These are phyloP conservation scores for Eubasilissa regina DNA, from an alignment of 1,140 invertebrate genomes.

Conservation along the genomic window DNA sequence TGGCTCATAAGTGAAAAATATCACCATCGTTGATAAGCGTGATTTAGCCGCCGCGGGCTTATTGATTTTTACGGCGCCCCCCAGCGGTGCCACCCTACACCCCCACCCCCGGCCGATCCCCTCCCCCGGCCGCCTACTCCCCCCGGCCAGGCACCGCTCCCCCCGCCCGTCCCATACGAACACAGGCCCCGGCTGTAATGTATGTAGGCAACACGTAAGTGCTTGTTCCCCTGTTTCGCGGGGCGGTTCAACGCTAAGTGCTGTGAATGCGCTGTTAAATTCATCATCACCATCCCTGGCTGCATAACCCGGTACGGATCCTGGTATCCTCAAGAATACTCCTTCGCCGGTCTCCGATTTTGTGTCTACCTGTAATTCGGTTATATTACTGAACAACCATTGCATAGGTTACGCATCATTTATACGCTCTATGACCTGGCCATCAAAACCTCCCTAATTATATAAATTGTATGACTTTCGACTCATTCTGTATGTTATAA, in stretches of 20 bases:
- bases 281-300: too few species aligned
- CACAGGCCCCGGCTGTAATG: constrained; percentile 57
- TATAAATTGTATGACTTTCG: too few species aligned
- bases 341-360: too few species aligned
- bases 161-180: constrained; percentile 47
- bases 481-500: too few species aligned
- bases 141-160: constrained; percentile 21
- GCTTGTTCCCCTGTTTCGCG: constrained; percentile 59
- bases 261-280: too few species aligned
- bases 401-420: too few species aligned
- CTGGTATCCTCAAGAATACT: too few species aligned
- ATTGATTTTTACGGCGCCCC: constrained; percentile 79
- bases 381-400: too few species aligned
- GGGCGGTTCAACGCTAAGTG: constrained; percentile 36
- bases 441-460: too few species aligned
- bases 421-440: too few species aligned
- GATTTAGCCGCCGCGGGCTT: constrained; percentile 81
- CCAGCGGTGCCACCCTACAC: constrained; percentile 59
- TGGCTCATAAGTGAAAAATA: constrained; percentile 72
- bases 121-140: constrained; percentile 64
- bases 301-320: too few species aligned
- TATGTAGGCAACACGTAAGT: constrained; percentile 61
- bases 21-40: constrained; percentile 78
- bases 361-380: too few species aligned
- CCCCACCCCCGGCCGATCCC: constrained; percentile 57